phyloP scores from a whole-genome alignment of 1,140 invertebrate species.

The Leguminivora glycinivorella region DNA sequence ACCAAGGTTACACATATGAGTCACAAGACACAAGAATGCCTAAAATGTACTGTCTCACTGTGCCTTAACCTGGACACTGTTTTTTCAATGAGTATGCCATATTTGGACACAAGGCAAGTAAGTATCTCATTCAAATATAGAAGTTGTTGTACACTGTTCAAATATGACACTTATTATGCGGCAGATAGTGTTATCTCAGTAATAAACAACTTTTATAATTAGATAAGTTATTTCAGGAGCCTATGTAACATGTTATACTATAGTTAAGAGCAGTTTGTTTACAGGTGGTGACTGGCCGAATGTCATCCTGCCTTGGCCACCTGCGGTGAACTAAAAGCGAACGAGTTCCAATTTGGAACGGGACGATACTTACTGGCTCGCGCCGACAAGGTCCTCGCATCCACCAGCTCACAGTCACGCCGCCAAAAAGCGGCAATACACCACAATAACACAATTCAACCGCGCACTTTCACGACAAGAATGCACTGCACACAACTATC shows the following conservation, averaged over 20 bases:
- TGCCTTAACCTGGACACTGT: not conserved
- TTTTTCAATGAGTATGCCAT: slow-evolving; percentile 6
- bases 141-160: slow-evolving; percentile 8
- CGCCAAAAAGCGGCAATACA: slow-evolving; percentile 32
- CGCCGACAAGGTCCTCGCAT: not conserved
- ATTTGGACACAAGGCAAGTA: slow-evolving; percentile 6
- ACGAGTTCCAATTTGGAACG: not conserved
- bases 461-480: slow-evolving; percentile 72
- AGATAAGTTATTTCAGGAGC: slow-evolving; percentile 7
- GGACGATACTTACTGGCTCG: slow-evolving; percentile 14
- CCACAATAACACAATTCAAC: slow-evolving; percentile 66
- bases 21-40: slow-evolving; percentile 9
- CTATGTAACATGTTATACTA: not conserved
- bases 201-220: slow-evolving; percentile 22
- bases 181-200: slow-evolving; percentile 17
- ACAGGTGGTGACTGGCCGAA: slow-evolving; percentile 12
- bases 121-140: slow-evolving; percentile 19
- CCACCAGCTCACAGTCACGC: not conserved
- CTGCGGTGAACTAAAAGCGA: slow-evolving; percentile 8
- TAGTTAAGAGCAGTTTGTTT: slow-evolving; percentile 2
- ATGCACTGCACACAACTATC: slow-evolving; percentile 69
- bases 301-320: slow-evolving; percentile 17
- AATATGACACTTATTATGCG: slow-evolving; percentile 27
- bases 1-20: not conserved
- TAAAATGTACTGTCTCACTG: slow-evolving; percentile 10